Evolutionary conservation across 2,888 invertebrate species (phyloP).

Genomic region (Psococerastis gibbosa): DNA sequence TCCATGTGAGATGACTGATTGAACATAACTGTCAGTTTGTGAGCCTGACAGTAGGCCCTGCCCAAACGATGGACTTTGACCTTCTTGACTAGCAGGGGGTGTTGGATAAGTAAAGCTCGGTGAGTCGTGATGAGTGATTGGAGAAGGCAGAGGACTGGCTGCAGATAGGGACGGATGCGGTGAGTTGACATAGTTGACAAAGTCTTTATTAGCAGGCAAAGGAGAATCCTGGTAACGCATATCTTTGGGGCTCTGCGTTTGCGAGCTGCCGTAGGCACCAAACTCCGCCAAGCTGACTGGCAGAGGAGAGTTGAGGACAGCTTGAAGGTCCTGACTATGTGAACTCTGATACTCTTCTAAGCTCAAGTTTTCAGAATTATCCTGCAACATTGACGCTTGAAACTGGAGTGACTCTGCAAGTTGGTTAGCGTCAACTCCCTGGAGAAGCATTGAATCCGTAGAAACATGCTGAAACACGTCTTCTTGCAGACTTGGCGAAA

Average conservation of each 20-base stretch:
- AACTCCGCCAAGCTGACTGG: constrained; percentile 68
- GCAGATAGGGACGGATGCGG: constrained; percentile 29
- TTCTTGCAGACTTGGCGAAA: constrained; percentile 43
- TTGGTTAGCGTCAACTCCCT: constrained; percentile 44
- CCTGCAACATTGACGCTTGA: constrained; percentile 26
- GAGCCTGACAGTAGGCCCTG: constrained; percentile 28
- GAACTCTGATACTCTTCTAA: constrained; percentile 29
- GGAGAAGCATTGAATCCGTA: constrained; percentile 43
- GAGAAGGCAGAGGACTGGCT: constrained; percentile 43
- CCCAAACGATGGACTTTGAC: constrained; percentile 37
- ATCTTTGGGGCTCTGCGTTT: constrained; percentile 19
- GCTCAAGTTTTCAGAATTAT: constrained; percentile 27
- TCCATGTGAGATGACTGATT: constrained; percentile 21
- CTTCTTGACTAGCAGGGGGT: constrained; percentile 74
- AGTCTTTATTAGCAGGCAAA: constrained; percentile 23
- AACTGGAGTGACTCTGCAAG: constrained; percentile 27
- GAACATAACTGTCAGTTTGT: constrained; percentile 24
- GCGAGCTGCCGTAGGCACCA: constrained; percentile 50
- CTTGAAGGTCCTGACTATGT: constrained; percentile 51
- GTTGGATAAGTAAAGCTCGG: constrained; percentile 68
- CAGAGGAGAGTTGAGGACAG: constrained; percentile 55
- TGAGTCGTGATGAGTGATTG: constrained; percentile 40
- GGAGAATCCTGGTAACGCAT: constrained; percentile 27
- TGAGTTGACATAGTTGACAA: constrained; percentile 25
- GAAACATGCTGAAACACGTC: constrained; percentile 54